Base-by-base conservation (phyloP, 2,113 vertebrate species). In the Labeo rohita region DNA sequence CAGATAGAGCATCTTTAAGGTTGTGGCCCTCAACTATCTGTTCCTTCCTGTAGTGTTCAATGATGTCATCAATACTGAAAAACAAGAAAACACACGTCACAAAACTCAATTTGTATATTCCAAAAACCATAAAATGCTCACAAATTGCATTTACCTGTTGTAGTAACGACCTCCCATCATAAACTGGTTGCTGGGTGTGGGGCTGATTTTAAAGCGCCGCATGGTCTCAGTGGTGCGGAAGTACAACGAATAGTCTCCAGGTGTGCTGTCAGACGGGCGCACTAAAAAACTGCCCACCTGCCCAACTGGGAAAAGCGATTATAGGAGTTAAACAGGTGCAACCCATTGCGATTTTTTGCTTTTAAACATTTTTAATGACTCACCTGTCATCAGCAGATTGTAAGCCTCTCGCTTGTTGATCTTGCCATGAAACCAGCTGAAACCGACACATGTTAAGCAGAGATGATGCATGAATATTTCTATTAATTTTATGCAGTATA, bases 161-260 rank as follows among this genome's bases (percentile, higher is more conserved):
- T 99, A 99, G 91, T 99, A 99, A 89, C 97, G 96, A 87, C 98
- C 98, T 88, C 98, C 98, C 98, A 99, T 99, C 97, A 99, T 97
- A 92, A 97, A 99, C 89, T 99, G 98, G 94, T 99, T 99, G 92
- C 92, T 99, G 85, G 98, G 96, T 34, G 98, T 99, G 88, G 98
- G 98, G 88, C 97, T 99, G 95, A 99, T 98, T 94, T 99, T 99
- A 94, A 99, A 99, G 91, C 98, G 96, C 92, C 98, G 98, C 94
- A 99, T 99, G 91, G 97, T 99, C 94, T 99, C 98, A 96, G 91
- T 96, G 90, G 98, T 99, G 88, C 97, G 97, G 90, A 99, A 99
- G 94, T 98, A 99, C 82, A 99, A 96, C 73, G 98, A 99, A 88
- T 99, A 99, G 94, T 99, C 98, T 13, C 98, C 98, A 84, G 98